These are phyloP conservation scores for Cavia porcellus DNA, from an alignment of 2,113 vertebrate species.

Conservation along the genomic window DNA sequence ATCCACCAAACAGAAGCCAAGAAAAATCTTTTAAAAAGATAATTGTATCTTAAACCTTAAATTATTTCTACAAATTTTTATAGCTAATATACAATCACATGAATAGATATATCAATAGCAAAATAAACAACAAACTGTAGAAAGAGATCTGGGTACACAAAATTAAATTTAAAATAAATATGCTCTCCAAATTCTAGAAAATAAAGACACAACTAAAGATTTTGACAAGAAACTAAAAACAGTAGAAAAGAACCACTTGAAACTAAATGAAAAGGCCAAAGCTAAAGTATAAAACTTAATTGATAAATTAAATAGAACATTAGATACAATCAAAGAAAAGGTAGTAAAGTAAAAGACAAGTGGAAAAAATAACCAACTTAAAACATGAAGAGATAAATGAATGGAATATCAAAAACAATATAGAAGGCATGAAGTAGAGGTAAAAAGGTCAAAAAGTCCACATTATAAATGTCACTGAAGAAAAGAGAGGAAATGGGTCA, in stretches of 20 bases:
- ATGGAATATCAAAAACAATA: neutral
- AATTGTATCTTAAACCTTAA: neutral
- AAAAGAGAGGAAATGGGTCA: neutral
- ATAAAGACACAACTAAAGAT: neutral
- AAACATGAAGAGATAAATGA: neutral
- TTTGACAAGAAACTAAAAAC: neutral
- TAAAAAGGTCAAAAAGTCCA: neutral
- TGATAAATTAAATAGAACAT: neutral
- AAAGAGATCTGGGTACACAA: neutral
- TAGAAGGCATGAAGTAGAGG: neutral
- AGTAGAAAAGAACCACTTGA: neutral
- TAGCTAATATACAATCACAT: neutral
- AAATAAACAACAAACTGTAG: neutral
- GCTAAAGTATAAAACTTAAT: neutral
- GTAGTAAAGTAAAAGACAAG: neutral
- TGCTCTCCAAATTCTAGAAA: neutral
- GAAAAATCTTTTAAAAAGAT: neutral
- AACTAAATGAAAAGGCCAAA: neutral
- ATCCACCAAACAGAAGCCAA: neutral
- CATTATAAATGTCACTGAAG: neutral
- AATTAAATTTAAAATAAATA: conserved; percentile 13
- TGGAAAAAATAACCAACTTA: neutral
- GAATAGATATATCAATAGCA: neutral
- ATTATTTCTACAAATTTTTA: conserved; percentile 25
- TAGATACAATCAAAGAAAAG: neutral